phyloP scores from a whole-genome alignment of 2,113 vertebrate species.

The Hoplias malabaricus region DNA sequence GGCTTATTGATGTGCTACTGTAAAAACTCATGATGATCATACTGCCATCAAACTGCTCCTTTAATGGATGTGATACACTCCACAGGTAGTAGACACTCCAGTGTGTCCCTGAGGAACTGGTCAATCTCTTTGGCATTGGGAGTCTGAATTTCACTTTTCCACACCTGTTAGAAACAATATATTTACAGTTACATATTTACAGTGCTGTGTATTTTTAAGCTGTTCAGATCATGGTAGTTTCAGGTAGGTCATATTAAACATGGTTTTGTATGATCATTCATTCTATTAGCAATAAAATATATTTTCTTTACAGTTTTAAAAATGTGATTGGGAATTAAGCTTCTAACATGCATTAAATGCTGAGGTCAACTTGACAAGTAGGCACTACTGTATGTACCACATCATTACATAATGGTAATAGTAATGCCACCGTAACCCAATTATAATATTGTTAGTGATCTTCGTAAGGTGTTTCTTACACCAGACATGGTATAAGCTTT shows the following conservation, averaged over 20 bases:
- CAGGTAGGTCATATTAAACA: not conserved
- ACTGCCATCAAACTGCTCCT: slow-evolving; percentile 46
- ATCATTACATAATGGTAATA: no score
- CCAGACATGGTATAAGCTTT: no score
- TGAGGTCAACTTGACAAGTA: no score
- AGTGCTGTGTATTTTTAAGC: not conserved
- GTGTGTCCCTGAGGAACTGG: not conserved
- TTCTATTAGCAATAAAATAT: no score
- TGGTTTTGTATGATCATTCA: no score
- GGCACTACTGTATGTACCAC: no score
- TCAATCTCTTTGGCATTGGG: slow-evolving; percentile 61
- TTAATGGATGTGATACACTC: not conserved
- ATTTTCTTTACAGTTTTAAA: no score
- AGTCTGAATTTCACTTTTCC: slow-evolving; percentile 28
- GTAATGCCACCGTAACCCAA: no score
- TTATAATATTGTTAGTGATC: no score
- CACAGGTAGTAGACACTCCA: not conserved
- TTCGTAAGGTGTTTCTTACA: no score
- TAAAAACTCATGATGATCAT: slow-evolving; percentile 21
- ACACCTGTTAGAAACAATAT: slow-evolving; percentile 19
- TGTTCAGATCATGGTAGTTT: not conserved
- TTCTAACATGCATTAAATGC: no score
- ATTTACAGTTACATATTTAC: not conserved
- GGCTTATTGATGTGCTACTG: slow-evolving; percentile 61
- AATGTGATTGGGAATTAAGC: no score